These are phyloP conservation scores for Tinamus guttatus DNA, from an alignment of 2,113 vertebrate species.

Conservation along the genomic window DNA sequence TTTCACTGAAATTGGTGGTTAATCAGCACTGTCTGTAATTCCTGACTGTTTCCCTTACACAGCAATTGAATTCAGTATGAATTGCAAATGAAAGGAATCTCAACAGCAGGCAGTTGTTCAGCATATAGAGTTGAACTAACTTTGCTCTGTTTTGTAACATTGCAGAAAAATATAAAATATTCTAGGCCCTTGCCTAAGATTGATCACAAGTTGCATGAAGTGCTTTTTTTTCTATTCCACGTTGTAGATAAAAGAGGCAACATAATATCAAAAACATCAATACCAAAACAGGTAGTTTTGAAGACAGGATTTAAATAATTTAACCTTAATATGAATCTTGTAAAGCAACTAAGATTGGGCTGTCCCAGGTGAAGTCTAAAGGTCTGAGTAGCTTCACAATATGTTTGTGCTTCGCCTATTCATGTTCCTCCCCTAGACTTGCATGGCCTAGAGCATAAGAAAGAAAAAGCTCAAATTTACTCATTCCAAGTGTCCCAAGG, in stretches of 20 bases:
- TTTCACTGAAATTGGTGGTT: constrained; percentile 64
- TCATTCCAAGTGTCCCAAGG: neutral
- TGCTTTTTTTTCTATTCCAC: neutral
- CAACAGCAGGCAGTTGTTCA: neutral
- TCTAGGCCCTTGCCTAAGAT: neutral
- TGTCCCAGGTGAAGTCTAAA: neutral
- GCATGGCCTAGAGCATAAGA: neutral
- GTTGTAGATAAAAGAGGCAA: neutral
- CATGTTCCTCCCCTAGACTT: accelerated
- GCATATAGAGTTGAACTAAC: neutral
- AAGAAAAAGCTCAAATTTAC: neutral
- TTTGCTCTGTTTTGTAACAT: neutral
- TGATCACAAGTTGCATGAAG: neutral
- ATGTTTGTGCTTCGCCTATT: neutral
- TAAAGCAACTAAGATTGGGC: neutral
- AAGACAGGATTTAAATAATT: neutral
- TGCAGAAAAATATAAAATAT: neutral
- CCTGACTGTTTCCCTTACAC: constrained; percentile 46
- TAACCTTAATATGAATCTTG: neutral
- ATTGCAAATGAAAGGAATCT: constrained; percentile 60
- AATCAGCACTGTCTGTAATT: constrained; percentile 68
- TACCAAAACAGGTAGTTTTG: neutral
- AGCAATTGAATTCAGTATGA: constrained; percentile 58
- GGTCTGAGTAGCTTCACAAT: neutral
- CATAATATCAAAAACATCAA: neutral